These are phyloP conservation scores for Microvelia longipes DNA, from an alignment of 1,140 invertebrate species.

Conservation along the genomic window DNA sequence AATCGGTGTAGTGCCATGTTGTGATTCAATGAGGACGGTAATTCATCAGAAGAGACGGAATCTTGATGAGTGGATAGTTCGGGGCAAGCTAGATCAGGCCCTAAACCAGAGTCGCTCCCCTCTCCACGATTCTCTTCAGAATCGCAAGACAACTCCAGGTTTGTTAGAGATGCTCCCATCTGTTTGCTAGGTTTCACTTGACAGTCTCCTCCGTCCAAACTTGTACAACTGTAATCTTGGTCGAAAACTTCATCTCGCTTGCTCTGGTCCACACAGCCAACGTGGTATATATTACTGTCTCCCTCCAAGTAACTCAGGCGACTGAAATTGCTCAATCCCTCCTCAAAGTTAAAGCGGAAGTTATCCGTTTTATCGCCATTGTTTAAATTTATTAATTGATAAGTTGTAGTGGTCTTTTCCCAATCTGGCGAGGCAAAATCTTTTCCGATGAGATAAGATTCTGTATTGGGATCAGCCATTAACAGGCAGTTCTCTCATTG, in stretches of 20 bases:
- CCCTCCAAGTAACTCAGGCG: background rate
- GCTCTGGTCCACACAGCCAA: background rate
- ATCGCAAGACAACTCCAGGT: background rate
- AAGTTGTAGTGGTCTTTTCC: background rate
- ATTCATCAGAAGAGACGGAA: constrained; percentile 5
- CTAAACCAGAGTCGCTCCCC: constrained; percentile 64
- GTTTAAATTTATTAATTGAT: background rate
- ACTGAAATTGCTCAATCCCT: background rate
- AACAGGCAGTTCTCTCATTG: no score
- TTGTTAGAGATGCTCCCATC: background rate
- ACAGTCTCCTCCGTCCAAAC: background rate
- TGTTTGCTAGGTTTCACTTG: background rate
- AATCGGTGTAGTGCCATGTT: constrained; percentile 2
- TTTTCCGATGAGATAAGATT: background rate
- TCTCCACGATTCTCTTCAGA: constrained; percentile 40
- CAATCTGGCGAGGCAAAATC: background rate
- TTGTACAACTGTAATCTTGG: background rate
- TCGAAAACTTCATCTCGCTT: background rate
- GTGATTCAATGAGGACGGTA: background rate
- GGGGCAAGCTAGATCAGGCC: constrained; percentile 24
- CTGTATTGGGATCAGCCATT: background rate
- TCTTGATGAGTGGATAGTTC: background rate
- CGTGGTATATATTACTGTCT: background rate
- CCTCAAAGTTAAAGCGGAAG: background rate
- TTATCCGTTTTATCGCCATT: background rate